Evolutionary conservation across 2,797 vertebrate genomes (phyloP), one percentile per base, ranked within the genome.

Genomic region (Characodon lateralis): DNA sequence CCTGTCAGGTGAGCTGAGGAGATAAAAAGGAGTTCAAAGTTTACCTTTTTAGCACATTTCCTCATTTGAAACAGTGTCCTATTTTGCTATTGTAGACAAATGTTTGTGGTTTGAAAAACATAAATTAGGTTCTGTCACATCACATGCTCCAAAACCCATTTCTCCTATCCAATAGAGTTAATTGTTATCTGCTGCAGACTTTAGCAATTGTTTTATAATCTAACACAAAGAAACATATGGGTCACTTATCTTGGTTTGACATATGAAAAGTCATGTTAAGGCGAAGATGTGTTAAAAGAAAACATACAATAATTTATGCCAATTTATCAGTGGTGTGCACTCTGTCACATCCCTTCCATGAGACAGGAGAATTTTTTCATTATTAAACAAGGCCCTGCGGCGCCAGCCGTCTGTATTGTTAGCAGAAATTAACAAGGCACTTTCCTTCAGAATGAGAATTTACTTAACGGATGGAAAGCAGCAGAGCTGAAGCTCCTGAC

Each of bases 361-460:
- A 88, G 84, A 89, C 69, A 78, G 78, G 79, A 88, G 92, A 89
- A 79, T 50, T 7, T 76, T 79, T 93, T 85, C 84, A 92, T 92
- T 91, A 93, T 94, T 94, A 89, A 94, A 85, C 69, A 83, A 77
- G 31, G 53, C 83, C 88, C 90, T 73, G 70, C 43, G 69, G 90
- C 79, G 51, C 70, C 43, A 18, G 72, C 66, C 51, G 72, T 85
- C 83, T 83, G 78, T 79, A 76, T 86, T 59, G 79, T 91, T 91
- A 88, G 82, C 41, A 66, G 89, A 95, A 94, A 95, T 95, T 93
- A 94, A 90, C 84, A 81, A 89, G 88, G 72, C 85, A 85, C 83
- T 88, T 89, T 89, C 87, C 85, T 90, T 79, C 78, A 88, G 87
- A 82, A 87, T 87, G 89, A 91, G 86, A 87, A 75, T 88, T 92